These are phyloP conservation scores for Mesoclemmys tuberculata DNA, from an alignment of 2,113 vertebrate genomes.

Conservation along the genomic window DNA sequence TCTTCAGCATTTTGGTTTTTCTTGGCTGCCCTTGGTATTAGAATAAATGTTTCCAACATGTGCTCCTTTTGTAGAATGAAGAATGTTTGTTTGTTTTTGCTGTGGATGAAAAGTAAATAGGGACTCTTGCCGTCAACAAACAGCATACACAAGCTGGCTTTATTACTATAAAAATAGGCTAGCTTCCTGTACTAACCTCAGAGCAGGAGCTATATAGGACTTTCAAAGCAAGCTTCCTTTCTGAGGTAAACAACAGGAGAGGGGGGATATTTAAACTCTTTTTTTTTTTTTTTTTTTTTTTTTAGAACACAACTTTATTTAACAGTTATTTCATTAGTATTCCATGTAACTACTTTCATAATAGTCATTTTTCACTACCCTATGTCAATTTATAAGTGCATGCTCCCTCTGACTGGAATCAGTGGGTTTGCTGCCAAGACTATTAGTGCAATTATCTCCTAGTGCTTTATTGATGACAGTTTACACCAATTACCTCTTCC, in stretches of 20 bases:
- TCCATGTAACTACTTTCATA: not conserved
- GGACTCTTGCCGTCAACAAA: conserved; percentile 35
- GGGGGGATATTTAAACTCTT: not conserved
- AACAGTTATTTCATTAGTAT: too few relatives aligned
- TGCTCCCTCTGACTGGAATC: not conserved
- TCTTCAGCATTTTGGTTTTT: conserved; percentile 1
- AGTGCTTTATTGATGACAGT: not conserved
- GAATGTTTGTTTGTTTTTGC: conserved; percentile 25
- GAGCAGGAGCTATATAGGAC: conserved; percentile 3
- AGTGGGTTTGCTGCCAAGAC: not conserved
- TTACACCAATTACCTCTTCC: not conserved
- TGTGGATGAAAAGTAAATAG: conserved; percentile 35
- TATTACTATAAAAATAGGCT: conserved; percentile 35
- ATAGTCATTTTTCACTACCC: not conserved
- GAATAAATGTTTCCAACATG: conserved; percentile 8
- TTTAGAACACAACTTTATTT: too few relatives aligned
- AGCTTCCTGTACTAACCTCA: conserved; percentile 55
- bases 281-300: too few relatives aligned
- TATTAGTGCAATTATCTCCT: not conserved
- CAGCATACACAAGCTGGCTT: not conserved
- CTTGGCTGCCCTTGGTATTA: conserved; percentile 18
- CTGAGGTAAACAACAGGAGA: not conserved
- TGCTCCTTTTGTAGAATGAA: conserved; percentile 28
- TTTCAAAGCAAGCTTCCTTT: conserved; percentile 15
- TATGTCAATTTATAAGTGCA: not conserved